Evolutionary conservation across 2,888 invertebrate species (phyloP), one percentile per base, ranked within the genome.

Genomic region (Drepana falcataria): DNA sequence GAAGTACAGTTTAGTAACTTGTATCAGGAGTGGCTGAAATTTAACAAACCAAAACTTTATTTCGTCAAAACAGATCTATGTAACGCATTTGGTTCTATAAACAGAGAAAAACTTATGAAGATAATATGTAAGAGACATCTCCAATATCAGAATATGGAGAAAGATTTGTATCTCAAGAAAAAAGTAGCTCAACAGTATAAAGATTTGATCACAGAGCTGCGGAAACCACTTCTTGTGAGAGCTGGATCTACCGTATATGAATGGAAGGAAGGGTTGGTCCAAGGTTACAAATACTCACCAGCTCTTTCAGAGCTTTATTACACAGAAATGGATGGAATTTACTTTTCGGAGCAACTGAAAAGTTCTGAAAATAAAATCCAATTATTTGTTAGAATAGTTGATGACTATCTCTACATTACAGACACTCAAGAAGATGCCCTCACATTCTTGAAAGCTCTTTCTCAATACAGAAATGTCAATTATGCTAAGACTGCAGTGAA

Each of bases 201-300:
- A 69, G 86, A 88, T 53, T 63, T 90, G 35, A 57, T 85, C 4
- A 48, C 61, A n/a, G 91, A 91, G 56, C 68, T 91, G 6, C 70
- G 72, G 21, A 85, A 76, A 56, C 88, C 90, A 4, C 68, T 91
- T 21, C 62, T 90, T 21, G 78, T 91, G n/a, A 70, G 89, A 41
- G 79, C 81, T 47, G 91, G 91, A 3, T 89, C 89, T 2, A 85
- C 90, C 6, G 71, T 88, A n/a, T 91, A 81, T 66, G 78, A 85
- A 66, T 91, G 91, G 91, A 85, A 73, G 52, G 73, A 81, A 63
- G 91, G 91, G 44, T 71, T 91, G 35, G 86, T 91, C 1, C 91
- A 91, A 65, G 91, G 91, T 1, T 90, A 91, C 57, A 87, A 85
- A 65, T 91, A 85, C 66, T 91, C 91, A 1, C 91, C 91, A n/a